phyloP scores from a whole-genome alignment of 2,113 vertebrate genomes.

The Atrichornis clamosus region DNA sequence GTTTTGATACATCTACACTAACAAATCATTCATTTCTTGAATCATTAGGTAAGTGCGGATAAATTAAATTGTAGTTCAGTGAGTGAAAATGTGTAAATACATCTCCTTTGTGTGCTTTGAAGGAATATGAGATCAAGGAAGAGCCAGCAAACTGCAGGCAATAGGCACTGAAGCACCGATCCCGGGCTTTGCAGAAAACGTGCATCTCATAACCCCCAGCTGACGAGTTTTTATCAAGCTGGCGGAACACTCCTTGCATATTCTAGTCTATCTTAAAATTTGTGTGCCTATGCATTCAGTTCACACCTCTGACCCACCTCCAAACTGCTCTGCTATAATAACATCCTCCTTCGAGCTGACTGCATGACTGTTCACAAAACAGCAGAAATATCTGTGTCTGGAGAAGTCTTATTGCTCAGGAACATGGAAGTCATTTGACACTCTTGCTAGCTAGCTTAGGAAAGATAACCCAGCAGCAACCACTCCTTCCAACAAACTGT shows the following conservation, averaged over 20 bases:
- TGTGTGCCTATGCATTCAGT: background rate
- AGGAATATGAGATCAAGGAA: background rate
- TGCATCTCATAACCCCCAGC: background rate
- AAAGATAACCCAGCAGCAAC: background rate
- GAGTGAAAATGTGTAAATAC: background rate
- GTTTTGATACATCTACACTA: background rate
- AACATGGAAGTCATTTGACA: background rate
- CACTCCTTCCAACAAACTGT: background rate
- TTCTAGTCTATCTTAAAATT: background rate
- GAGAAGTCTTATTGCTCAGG: background rate
- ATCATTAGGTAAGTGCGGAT: background rate
- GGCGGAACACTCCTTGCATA: background rate
- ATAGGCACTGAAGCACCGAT: background rate
- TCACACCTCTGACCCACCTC: background rate
- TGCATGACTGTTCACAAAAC: background rate
- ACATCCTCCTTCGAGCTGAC: background rate
- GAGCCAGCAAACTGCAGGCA: background rate
- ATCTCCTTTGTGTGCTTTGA: background rate
- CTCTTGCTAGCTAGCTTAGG: background rate
- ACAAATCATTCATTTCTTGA: background rate
- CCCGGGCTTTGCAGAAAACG: fast-evolving
- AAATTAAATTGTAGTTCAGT: background rate
- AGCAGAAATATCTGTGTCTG: background rate
- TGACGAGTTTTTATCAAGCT: background rate
- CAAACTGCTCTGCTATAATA: background rate